Conservation (phyloP, 2,113 vertebrate species). For the Scomber scombrus region DNA sequence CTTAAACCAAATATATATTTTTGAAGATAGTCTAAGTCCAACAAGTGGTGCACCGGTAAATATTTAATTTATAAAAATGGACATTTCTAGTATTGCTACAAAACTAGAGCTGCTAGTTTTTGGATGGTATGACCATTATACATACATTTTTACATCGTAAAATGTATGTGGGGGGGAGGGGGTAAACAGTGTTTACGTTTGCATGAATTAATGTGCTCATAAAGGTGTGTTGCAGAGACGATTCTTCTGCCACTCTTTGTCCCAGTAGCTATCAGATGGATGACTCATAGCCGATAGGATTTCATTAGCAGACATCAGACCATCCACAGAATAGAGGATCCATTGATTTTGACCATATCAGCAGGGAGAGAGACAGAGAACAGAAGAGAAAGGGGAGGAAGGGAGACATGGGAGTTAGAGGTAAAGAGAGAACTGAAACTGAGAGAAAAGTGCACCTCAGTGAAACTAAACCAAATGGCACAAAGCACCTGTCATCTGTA, state of each 20-base stretch:
- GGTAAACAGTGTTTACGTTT: constrained; percentile 7
- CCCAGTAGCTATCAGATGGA: constrained; percentile 65
- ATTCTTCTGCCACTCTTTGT: constrained; percentile 41
- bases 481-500: constrained; percentile 57
- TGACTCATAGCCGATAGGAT: constrained; percentile 81
- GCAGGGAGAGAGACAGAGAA: constrained; percentile 43
- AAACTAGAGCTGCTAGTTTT: neutral
- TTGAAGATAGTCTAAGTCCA: too few species aligned
- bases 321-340: constrained; percentile 70
- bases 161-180: too few species aligned
- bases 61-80: neutral
- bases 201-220: neutral
- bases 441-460: constrained; percentile 50
- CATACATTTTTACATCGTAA: too few species aligned
- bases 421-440: constrained; percentile 21
- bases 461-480: constrained; percentile 53
- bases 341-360: constrained; percentile 80
- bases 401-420: constrained; percentile 31
- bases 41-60: too few species aligned
- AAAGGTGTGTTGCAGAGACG: constrained; percentile 21
- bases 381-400: constrained; percentile 11
- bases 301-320: constrained; percentile 76
- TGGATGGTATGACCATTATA: neutral
- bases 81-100: neutral
- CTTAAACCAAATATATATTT: too few species aligned